phyloP scores from a whole-genome alignment of 2,888 invertebrate species.

The Ophion obscuratus region DNA sequence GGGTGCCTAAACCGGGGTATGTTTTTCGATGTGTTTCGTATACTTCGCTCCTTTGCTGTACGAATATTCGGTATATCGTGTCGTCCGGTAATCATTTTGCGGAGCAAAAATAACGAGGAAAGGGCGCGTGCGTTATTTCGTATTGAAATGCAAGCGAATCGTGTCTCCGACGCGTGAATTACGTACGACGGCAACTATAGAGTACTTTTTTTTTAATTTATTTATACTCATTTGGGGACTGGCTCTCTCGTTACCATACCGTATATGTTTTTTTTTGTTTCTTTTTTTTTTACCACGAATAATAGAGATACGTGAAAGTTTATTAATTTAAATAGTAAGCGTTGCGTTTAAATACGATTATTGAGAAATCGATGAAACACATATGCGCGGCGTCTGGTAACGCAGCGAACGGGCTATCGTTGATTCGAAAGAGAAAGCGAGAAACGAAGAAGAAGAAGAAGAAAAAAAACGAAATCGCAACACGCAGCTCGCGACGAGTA shows the following conservation, averaged over 20 bases:
- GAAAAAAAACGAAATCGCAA: slow-evolving; percentile 20
- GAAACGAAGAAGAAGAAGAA: not conserved
- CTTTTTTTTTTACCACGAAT: slow-evolving; percentile 61
- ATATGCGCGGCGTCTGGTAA: slow-evolving; percentile 25
- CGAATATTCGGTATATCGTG: slow-evolving; percentile 29
- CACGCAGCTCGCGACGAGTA: slow-evolving; percentile 25
- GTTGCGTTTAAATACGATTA: not conserved
- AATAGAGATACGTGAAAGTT: slow-evolving; percentile 49
- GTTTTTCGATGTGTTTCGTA: slow-evolving; percentile 32
- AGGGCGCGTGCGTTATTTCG: slow-evolving; percentile 31
- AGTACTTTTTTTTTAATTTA: slow-evolving; percentile 74
- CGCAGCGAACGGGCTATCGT: slow-evolving; percentile 30
- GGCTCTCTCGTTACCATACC: slow-evolving; percentile 69
- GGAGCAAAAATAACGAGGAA: slow-evolving; percentile 22
- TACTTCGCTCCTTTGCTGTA: slow-evolving; percentile 39
- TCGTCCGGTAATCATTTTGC: slow-evolving; percentile 44
- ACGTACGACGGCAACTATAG: slow-evolving; percentile 69
- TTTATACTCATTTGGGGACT: slow-evolving; percentile 77
- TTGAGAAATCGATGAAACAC: slow-evolving; percentile 11
- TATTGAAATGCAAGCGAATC: slow-evolving; percentile 58
- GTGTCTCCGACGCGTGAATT: slow-evolving; percentile 71
- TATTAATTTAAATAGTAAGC: slow-evolving; percentile 29
- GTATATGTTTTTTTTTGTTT: slow-evolving; percentile 37
- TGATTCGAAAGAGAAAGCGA: slow-evolving; percentile 6
- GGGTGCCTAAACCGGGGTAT: slow-evolving; percentile 26